A percentile compares a stretch with the other conserved stretches of the same genome.
These are phyloP conservation scores for Eospalax fontanierii DNA, from an alignment of 2,797 vertebrate genomes.

Conservation along the genomic window DNA sequence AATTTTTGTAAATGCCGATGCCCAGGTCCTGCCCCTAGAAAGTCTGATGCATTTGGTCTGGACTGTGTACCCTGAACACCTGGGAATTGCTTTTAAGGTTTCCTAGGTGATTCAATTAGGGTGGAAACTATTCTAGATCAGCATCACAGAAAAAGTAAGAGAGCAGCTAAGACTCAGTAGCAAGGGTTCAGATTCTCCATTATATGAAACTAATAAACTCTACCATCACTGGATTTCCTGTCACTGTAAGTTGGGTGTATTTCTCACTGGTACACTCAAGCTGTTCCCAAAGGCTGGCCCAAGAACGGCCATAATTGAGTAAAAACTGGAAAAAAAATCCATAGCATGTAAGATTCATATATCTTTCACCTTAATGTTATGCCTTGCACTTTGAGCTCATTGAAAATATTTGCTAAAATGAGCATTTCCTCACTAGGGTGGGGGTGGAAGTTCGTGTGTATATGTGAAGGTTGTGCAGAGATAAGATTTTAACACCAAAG, in stretches of 20 bases:
- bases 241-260: not conserved
- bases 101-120: not conserved
- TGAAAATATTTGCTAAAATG: slow-evolving; percentile 49
- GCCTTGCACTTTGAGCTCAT: not conserved
- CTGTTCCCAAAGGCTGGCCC: too few species aligned
- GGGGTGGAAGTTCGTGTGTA: not conserved
- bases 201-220: not conserved
- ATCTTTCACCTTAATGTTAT: not conserved
- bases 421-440: not conserved
- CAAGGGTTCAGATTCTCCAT: not conserved
- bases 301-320: too few species aligned
- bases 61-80: not conserved
- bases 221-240: not conserved
- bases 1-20: not conserved
- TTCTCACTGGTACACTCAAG: too few species aligned
- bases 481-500: slow-evolving; percentile 37
- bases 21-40: not conserved
- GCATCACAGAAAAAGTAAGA: not conserved
- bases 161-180: not conserved
- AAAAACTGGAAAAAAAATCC: too few species aligned
- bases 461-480: not conserved
- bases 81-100: not conserved
- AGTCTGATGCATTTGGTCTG: not conserved
- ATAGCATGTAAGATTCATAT: too few species aligned
- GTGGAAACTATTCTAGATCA: not conserved